Evolutionary conservation across 2,888 invertebrate genomes (phyloP), one percentile per base, ranked within the genome.

Genomic region (Mycogona germanica): DNA sequence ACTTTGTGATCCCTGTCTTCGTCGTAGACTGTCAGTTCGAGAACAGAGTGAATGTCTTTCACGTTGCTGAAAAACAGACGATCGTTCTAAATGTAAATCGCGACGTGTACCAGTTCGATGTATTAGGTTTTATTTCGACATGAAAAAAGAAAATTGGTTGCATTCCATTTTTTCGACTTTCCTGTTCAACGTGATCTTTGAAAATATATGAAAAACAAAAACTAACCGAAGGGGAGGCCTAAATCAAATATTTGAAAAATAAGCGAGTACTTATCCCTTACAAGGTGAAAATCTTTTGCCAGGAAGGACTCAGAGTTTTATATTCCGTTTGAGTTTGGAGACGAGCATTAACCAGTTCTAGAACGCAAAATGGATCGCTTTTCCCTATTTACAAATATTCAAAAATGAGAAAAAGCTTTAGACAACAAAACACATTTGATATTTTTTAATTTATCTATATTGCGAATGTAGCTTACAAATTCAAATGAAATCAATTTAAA

Each of bases 201-300:
- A n/a, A n/a, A n/a, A n/a, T n/a, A n/a, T n/a, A n/a, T n/a, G 40
- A 17, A 38, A 17, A 19, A 5, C 17, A 38, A 38, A 3, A 21
- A 7, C 40, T 38, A 38, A 6, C 17, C 17, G 17, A 35, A 12
- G 14, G 35, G 14, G 35, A 35, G 14, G 12, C 35, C 35, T 12
- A 35, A 35, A 35, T 35, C 35, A 35, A 35, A 45, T 46, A 40
- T 17, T 21, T 50, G 21, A 7, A 46, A 19, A 19, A 50, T 21
- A 42, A 35, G 21, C 12, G 12, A 4, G 7, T 5, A 51, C 28
- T 21, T 17, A 9, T 14, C 17, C 78, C 86, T 79, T 73, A 92
- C 89, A 98, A 96, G 42, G 91, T 93, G 69, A 97, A 98, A 61
- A 96, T 88, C 72, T 97, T 97, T 75, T 95, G 92, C 98, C 98